Conservation (phyloP, 2,113 vertebrate genomes). For the Panthera leo region DNA sequence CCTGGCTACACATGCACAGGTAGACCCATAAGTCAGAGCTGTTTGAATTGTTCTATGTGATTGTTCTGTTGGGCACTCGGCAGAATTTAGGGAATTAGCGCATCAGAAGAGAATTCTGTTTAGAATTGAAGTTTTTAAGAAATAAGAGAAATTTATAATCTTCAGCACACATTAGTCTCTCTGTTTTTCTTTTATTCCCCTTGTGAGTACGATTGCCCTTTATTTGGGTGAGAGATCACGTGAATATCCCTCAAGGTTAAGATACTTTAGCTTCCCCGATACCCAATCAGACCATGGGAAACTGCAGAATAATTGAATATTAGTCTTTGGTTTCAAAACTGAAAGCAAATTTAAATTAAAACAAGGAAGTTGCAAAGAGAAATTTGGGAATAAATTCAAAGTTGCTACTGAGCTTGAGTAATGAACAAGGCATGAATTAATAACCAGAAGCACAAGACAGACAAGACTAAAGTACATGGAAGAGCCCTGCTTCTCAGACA, state of each 20-base stretch:
- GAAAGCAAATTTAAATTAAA: conserved; percentile 52
- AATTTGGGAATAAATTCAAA: conserved; percentile 60
- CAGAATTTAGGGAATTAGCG: background rate
- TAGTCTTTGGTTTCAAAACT: conserved; percentile 48
- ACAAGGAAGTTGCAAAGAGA: conserved; percentile 59
- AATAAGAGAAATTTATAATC: background rate
- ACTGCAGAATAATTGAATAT: conserved; percentile 52
- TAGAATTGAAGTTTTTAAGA: background rate
- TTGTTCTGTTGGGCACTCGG: background rate
- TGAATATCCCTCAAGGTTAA: conserved; percentile 24
- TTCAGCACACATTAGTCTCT: background rate
- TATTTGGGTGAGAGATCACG: background rate
- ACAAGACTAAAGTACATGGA: background rate
- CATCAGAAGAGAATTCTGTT: conserved; percentile 20
- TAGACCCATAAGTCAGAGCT: background rate
- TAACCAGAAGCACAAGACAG: background rate
- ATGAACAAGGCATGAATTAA: conserved; percentile 55
- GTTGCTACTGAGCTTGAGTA: conserved; percentile 42
- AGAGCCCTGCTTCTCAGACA: background rate
- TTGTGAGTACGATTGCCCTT: background rate
- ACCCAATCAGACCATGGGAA: conserved; percentile 53
- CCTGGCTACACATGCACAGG: background rate
- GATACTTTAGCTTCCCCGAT: background rate
- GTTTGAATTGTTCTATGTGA: background rate
- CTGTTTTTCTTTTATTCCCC: too few species aligned